Evolutionary conservation across 2,888 invertebrate genomes (phyloP).

Genomic region (Carabus problematicus): DNA sequence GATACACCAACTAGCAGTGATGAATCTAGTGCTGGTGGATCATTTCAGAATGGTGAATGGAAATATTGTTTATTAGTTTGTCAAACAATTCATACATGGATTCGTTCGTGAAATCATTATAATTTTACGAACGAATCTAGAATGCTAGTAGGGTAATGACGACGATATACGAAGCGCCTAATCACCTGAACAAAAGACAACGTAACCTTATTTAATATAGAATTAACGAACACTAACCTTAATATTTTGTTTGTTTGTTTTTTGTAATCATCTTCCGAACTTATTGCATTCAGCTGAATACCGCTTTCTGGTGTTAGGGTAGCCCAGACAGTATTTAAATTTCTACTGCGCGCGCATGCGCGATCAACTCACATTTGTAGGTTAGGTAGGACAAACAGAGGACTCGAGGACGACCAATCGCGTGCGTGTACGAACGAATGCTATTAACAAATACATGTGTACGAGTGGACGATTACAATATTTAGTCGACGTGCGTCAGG

Average conservation of each 20-base stretch:
- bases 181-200: conserved; percentile 39
- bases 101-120: not conserved
- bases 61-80: too few species aligned
- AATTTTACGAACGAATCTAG: conserved; percentile 8
- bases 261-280: conserved; percentile 27
- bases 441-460: conserved; percentile 36
- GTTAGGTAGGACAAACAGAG: conserved; percentile 44
- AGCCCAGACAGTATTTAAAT: conserved; percentile 42
- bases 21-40: too few species aligned
- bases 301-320: conserved; percentile 42
- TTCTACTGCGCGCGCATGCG: conserved; percentile 30
- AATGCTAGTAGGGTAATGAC: conserved; percentile 3
- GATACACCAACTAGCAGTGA: too few species aligned
- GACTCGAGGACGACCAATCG: conserved; percentile 58
- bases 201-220: conserved; percentile 34
- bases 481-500: conserved; percentile 27
- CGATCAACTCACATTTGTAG: conserved; percentile 3
- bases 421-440: conserved; percentile 39
- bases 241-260: conserved; percentile 15
- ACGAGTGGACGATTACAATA: conserved; percentile 19
- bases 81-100: conserved; percentile 1
- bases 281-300: conserved; percentile 32
- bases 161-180: conserved; percentile 25
- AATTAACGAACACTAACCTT: conserved; percentile 23
- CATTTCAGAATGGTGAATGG: too few species aligned